phyloP scores from a whole-genome alignment of 1,140 invertebrate species.

The Listronotus bonariensis region DNA sequence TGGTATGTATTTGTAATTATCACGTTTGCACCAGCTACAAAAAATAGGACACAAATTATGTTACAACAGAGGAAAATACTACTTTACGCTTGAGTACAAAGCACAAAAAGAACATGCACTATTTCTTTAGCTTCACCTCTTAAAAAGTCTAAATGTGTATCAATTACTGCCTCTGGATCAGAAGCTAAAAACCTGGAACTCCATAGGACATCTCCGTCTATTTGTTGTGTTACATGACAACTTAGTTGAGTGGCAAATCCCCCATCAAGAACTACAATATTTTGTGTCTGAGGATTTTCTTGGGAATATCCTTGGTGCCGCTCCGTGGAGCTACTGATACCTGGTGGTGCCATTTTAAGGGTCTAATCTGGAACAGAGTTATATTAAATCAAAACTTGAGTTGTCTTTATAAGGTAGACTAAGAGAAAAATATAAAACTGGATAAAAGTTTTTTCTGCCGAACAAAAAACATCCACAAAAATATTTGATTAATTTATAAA shows the following conservation, averaged over 20 bases:
- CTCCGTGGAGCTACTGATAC: constrained; percentile 41
- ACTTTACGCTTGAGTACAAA: no score
- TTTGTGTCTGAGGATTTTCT: constrained; percentile 3
- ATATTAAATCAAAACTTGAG: no score
- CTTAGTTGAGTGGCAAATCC: constrained; percentile 79
- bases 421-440: no score
- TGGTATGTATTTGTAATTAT: constrained; percentile 90
- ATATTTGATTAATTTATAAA: no score
- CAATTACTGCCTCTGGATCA: constrained; percentile 71
- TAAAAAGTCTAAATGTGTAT: constrained; percentile 79
- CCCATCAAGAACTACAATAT: constrained; percentile 71
- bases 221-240: constrained; percentile 68
- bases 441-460: no score
- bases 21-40: constrained; percentile 79
- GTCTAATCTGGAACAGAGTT: no score
- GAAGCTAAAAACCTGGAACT: constrained; percentile 75
- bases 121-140: no score
- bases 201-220: constrained; percentile 81
- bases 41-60: not conserved
- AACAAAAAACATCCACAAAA: no score
- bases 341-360: constrained; percentile 42
- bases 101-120: no score
- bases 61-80: no score
- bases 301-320: constrained; percentile 6
- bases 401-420: no score